These are phyloP conservation scores for Molossus alvarezi DNA, from an alignment of 2,797 vertebrate species.

Conservation along the genomic window DNA sequence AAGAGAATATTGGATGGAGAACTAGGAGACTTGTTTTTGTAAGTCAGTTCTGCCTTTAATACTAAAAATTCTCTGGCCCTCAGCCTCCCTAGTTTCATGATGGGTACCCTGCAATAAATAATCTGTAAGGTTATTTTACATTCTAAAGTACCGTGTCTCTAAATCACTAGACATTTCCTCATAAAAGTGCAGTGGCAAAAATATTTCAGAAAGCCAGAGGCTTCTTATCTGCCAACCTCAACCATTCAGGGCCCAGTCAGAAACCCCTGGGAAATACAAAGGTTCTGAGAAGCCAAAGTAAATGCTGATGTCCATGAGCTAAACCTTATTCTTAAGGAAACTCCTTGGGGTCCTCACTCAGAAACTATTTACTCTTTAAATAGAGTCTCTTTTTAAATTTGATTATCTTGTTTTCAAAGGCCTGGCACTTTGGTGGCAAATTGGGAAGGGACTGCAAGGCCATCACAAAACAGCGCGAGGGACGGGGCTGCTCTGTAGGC, in stretches of 20 bases:
- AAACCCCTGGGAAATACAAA: slow-evolving; percentile 34
- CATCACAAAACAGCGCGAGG: background rate
- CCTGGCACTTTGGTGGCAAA: slow-evolving; percentile 65
- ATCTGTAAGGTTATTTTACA: slow-evolving; percentile 16
- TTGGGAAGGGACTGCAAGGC: background rate
- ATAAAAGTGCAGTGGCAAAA: background rate
- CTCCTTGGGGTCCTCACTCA: slow-evolving; percentile 2
- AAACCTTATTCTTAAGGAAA: slow-evolving; percentile 63
- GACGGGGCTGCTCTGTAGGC: background rate
- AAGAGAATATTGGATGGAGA: background rate
- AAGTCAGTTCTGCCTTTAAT: slow-evolving; percentile 19
- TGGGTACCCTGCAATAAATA: slow-evolving; percentile 13
- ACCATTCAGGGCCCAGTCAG: background rate
- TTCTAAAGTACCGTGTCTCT: background rate
- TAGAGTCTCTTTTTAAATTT: slow-evolving; percentile 73
- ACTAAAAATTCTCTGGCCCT: background rate
- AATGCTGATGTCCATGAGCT: slow-evolving; percentile 52
- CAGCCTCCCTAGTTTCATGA: background rate
- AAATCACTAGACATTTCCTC: slow-evolving; percentile 43
- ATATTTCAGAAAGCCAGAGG: slow-evolving; percentile 22
- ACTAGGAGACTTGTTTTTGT: background rate
- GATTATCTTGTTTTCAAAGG: slow-evolving; percentile 72
- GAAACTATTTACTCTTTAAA: slow-evolving; percentile 70
- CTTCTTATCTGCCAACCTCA: slow-evolving; percentile 10
- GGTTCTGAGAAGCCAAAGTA: slow-evolving; percentile 62